Percentiles rank a stretch among this genome's conserved stretches.
phyloP scores from a whole-genome alignment of 1,140 invertebrate species.

The Eurosta solidaginis region DNA sequence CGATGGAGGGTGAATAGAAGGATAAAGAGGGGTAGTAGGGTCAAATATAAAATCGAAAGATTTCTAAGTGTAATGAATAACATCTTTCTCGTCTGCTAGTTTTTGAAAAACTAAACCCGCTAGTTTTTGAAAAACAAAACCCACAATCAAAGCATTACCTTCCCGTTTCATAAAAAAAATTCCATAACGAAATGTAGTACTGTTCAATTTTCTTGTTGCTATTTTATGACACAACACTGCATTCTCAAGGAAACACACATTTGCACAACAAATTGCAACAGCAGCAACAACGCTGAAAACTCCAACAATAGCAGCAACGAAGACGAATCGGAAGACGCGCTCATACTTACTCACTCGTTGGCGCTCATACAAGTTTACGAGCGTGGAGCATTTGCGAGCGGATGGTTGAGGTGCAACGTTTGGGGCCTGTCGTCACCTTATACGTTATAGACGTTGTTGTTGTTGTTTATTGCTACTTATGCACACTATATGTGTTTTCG shows the following conservation, averaged over 20 bases:
- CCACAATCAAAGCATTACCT: too few relatives aligned
- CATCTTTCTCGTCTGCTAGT: too few relatives aligned
- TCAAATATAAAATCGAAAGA: too few relatives aligned
- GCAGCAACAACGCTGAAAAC: neutral
- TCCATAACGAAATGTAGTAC: too few relatives aligned
- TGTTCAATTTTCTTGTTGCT: too few relatives aligned
- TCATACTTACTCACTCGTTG: neutral
- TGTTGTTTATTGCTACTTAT: neutral
- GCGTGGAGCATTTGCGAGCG: neutral
- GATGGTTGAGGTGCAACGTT: neutral
- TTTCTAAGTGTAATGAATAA: too few relatives aligned
- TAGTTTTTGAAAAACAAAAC: too few relatives aligned
- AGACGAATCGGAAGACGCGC: constrained; percentile 1
- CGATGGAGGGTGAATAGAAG: too few relatives aligned
- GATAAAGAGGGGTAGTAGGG: too few relatives aligned
- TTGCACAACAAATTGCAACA: constrained; percentile 8
- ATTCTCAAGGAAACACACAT: neutral
- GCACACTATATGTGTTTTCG: neutral
- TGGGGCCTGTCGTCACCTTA: neutral
- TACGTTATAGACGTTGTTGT: neutral
- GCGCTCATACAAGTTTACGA: neutral
- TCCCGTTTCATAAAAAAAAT: too few relatives aligned
- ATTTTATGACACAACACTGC: too few relatives aligned
- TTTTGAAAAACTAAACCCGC: too few relatives aligned
- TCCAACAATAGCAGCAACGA: neutral